Evolutionary conservation across 2,113 vertebrate species (phyloP), one percentile per base, ranked within the genome.

Genomic region (Coracopsis vasa): DNA sequence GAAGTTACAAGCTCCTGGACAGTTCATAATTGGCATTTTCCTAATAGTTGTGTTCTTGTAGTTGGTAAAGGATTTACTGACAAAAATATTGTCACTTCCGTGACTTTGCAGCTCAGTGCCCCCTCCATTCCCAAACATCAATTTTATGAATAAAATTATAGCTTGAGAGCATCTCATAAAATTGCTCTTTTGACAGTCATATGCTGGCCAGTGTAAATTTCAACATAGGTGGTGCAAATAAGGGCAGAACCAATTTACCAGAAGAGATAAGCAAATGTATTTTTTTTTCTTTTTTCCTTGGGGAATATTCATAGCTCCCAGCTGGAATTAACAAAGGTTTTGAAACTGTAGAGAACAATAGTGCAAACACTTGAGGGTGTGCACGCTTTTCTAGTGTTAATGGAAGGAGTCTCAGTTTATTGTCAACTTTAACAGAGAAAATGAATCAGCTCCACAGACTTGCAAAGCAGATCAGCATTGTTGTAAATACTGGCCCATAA

Each of bases 61-160:
- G 11, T 29, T 69, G 9, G 6, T 44, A 82, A 65, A 64, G 6
- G 8, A 58, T 73, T 72, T 33, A 33, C 5, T 56, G 21, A 37
- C 7, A 41, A 67, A 90, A 53, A 54, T 2, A 29, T 8, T 18
- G 65, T 7, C 21, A 33, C 41, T 82, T 90, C 33, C 11, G 11
- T 69, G 18, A 61, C 5, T 92, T 80, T 19, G 35, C 25, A 47
- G 5, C 18, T 66, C 29, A 65, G 16, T 15, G 16, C 19, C 21
- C 14, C 7, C 1, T 7, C 2, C 8, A 16, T 70, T 93, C 8
- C n/a, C 24, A 56, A 56, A 5, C 0, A 3, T n/a, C 3, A 27
- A 51, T 69, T 88, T 73, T 37, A 77, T 33, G 2, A 79, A 77
- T 31, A 45, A 66, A 84, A 80, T 50, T 16, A 10, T 13, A 61